Conservation (phyloP, 1,140 invertebrate genomes). For the Heliconius melpomene region DNA sequence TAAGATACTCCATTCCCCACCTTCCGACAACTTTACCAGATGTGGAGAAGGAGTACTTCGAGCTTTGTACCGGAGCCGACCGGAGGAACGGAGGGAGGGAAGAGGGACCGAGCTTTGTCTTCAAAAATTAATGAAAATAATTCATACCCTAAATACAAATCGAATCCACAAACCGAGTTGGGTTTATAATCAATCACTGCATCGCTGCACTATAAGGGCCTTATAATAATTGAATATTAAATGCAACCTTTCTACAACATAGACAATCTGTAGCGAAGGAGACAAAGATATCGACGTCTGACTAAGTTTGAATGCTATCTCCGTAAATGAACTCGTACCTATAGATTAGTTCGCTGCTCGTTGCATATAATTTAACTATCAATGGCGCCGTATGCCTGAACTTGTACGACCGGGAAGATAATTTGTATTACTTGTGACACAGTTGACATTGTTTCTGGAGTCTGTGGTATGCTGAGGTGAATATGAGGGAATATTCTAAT, state of each 20-base stretch:
- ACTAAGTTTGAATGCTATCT: conserved; percentile 70
- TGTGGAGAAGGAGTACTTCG: no score
- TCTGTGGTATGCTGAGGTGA: neutral
- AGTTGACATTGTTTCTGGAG: neutral
- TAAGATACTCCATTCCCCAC: no score
- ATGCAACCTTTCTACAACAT: neutral
- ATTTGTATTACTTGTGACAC: conserved; percentile 12
- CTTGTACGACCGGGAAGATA: conserved; percentile 13
- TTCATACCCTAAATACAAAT: neutral
- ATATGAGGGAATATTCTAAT: neutral
- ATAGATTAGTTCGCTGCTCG: conserved; percentile 43
- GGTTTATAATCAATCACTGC: no score
- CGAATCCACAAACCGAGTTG: neutral
- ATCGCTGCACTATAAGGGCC: neutral
- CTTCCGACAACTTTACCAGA: no score
- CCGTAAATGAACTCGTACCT: conserved; percentile 59
- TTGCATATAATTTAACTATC: conserved; percentile 39
- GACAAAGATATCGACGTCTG: conserved; percentile 67
- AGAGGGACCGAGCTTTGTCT: no score
- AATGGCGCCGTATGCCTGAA: conserved; percentile 15
- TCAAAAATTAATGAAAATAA: no score
- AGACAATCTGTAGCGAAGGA: conserved; percentile 26
- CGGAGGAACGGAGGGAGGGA: no score
- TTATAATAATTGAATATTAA: neutral
- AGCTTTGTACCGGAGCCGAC: no score